Conservation (phyloP, 2,797 vertebrate genomes). For the Rhinella marina region DNA sequence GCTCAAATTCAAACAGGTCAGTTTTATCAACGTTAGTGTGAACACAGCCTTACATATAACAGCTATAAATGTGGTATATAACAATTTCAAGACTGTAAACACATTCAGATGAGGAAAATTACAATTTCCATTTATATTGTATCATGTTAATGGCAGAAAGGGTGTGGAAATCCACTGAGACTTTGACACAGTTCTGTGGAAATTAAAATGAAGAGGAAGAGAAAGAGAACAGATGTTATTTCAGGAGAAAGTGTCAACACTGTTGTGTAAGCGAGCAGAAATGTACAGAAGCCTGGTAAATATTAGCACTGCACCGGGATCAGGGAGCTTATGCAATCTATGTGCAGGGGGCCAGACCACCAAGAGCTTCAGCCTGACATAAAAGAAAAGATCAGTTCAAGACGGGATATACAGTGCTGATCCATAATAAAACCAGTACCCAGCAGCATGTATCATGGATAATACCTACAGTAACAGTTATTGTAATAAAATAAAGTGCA, state of each 20-base stretch:
- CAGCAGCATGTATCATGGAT: neutral
- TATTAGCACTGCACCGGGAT: conserved; percentile 41
- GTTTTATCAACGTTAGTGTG: too few species aligned
- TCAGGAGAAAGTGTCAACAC: conserved; percentile 52
- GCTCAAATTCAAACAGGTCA: too few species aligned
- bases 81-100: neutral
- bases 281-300: conserved; percentile 42
- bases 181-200: conserved; percentile 35
- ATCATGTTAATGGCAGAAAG: neutral
- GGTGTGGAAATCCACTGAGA: neutral
- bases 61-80: neutral
- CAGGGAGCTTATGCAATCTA: conserved; percentile 1
- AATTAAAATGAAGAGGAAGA: conserved; percentile 38
- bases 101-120: too few species aligned
- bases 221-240: conserved; percentile 30
- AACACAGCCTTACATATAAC: neutral
- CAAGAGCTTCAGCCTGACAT: neutral
- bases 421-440: neutral
- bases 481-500: neutral
- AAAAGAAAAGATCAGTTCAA: neutral
- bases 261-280: conserved; percentile 31
- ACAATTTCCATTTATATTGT: neutral
- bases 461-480: neutral
- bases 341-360: neutral
- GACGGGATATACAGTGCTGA: neutral